These are phyloP conservation scores for Lordiphosa clarofinis DNA, from an alignment of 1,140 invertebrate species.

Conservation along the genomic window DNA sequence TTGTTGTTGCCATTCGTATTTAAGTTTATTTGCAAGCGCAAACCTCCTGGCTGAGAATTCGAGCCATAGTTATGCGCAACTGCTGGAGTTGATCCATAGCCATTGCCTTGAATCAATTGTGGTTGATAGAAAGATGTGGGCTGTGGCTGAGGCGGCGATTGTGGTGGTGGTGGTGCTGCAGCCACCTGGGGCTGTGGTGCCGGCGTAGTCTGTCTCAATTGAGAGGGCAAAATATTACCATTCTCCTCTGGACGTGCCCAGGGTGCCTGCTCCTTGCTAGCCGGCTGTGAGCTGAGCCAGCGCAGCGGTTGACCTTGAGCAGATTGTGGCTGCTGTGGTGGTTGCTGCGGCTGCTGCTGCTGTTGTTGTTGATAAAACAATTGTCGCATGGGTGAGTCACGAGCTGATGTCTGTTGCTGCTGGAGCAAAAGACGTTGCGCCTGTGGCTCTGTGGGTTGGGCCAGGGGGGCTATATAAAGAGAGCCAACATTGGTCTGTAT, in stretches of 20 bases:
- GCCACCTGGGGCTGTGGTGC: constrained; percentile 6
- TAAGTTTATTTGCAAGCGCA: constrained; percentile 69
- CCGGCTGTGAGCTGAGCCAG: constrained; percentile 67
- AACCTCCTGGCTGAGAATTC: constrained; percentile 42
- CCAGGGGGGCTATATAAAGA: constrained; percentile 73
- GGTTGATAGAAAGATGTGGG: constrained; percentile 34
- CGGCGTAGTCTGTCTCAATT: constrained; percentile 55
- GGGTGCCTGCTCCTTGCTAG: constrained; percentile 65
- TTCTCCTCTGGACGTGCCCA: constrained; percentile 75
- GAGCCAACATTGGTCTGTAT: constrained; percentile 72
- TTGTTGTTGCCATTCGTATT: constrained; percentile 47
- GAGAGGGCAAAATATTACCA: constrained; percentile 70
- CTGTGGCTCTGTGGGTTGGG: constrained; percentile 66
- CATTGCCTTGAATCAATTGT: constrained; percentile 47
- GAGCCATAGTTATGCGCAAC: constrained; percentile 61
- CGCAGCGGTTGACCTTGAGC: constrained; percentile 52
- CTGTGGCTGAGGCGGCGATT: constrained; percentile 28
- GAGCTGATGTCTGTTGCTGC: constrained; percentile 47
- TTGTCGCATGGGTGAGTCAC: constrained; percentile 69
- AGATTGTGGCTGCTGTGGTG: constrained; percentile 38
- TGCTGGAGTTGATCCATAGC: constrained; percentile 27
- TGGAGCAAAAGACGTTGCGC: constrained; percentile 67
- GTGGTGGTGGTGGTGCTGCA: constrained; percentile 4
- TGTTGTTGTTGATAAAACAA: constrained; percentile 55
- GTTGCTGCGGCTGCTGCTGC: constrained; percentile 26